A percentile compares a stretch with the other conserved stretches of the same genome.
These are phyloP conservation scores for Stenotaenia linearis DNA, from an alignment of 2,888 invertebrate genomes.

Conservation along the genomic window DNA sequence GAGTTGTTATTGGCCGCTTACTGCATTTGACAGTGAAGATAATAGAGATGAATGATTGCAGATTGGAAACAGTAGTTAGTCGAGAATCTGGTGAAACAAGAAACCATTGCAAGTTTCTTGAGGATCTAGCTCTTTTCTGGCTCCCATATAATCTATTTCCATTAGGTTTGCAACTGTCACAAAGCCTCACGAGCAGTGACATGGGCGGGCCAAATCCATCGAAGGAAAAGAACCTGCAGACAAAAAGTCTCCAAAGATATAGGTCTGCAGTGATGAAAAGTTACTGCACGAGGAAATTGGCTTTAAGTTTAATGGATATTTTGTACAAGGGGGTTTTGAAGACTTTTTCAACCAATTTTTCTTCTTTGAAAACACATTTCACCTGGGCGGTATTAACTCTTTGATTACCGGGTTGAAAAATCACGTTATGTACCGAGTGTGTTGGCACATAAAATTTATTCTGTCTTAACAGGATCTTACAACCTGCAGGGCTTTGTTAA, in stretches of 20 bases:
- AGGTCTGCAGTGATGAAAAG: not conserved
- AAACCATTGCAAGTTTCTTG: not conserved
- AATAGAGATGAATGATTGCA: constrained; percentile 24
- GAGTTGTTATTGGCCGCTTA: not conserved
- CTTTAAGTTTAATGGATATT: not conserved
- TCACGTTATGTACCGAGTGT: no score
- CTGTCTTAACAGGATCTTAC: no score
- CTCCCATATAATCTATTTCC: constrained; percentile 3
- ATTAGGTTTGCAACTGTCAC: constrained; percentile 26
- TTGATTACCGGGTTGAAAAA: no score
- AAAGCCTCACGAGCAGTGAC: not conserved
- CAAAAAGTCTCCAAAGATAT: not conserved
- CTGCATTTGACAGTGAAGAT: not conserved
- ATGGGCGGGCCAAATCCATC: constrained; percentile 14
- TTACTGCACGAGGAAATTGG: not conserved
- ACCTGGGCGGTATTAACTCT: no score
- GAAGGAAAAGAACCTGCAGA: not conserved
- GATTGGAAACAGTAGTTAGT: constrained; percentile 1
- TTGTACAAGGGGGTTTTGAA: not conserved
- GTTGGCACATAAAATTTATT: no score
- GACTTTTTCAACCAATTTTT: no score
- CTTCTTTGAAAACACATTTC: no score
- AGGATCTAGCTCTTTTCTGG: not conserved
- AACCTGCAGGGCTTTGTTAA: no score
- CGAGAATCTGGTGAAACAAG: not conserved